Base-by-base conservation (phyloP, 2,797 vertebrate genomes). In the Lates japonicus region DNA sequence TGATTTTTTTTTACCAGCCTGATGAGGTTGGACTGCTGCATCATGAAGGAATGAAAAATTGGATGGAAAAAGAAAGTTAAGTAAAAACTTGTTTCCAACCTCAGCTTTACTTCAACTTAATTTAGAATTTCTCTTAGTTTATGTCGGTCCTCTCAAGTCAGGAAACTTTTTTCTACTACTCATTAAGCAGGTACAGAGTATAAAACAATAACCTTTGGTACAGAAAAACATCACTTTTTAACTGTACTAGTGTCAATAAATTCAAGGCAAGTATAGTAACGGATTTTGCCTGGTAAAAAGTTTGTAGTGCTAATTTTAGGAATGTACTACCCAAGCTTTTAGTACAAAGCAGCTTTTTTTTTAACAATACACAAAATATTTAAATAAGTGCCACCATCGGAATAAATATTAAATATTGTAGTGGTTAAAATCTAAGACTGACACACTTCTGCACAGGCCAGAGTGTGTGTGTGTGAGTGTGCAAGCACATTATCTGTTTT, bases 341-440 rank as follows among this genome's bases (percentile, higher is more conserved):
- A 74, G 82, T 92, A 90, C 81, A 90, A 92, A 92, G 87, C 87
- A 88, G 80, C 81, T 63, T 71, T 62, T 78, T 87, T 75, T 59
- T 16, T 70, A 83, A 87, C 60, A 10, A 88, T 82, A 90, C 69
- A 83, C 58, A 88, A 85, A 82, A 86, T 78, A 75, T 74, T 92
- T 88, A 93, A 92, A 92, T 90, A 92, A 90, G 76, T 86, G 82
- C 78, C 90, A 93, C 85, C 84, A 85, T 76, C 14, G 31, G 81
- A 92, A 93, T 94, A 94, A 95, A 94, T 93, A 93, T 90, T 94
- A 94, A 94, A 94, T 93, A 94, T 88, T 71, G 68, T 78, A 87
- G 86, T 87, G 87, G 85, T 91, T 88, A 80, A 92, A 91, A 90
- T 76, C 37, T 65, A 79, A 79, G 71, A 64, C 60, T 31, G 78